Evolutionary conservation across 2,888 invertebrate species (phyloP).

Genomic region (Helleia helle): DNA sequence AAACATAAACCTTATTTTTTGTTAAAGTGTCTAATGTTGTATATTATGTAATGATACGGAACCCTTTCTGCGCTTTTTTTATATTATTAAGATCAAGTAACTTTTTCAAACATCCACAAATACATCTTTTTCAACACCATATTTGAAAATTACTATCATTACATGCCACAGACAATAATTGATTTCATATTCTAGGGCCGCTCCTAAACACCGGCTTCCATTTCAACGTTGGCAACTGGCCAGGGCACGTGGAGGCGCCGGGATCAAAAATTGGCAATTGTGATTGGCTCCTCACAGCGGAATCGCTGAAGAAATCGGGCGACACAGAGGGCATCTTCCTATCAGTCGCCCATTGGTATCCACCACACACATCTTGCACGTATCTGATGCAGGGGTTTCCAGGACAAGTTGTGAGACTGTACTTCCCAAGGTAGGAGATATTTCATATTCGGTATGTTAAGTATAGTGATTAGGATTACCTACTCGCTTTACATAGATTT

Average conservation of each 20-base stretch:
- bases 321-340: conserved; percentile 92
- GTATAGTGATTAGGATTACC: too few relatives aligned
- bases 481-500: too few relatives aligned
- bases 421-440: conserved; percentile 91
- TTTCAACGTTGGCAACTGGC: conserved; percentile 96
- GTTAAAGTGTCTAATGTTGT: too few relatives aligned
- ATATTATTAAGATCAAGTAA: too few relatives aligned
- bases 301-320: conserved; percentile 83
- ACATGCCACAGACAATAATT: too few relatives aligned
- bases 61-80: too few relatives aligned
- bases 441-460: too few relatives aligned
- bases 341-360: conserved; percentile 95
- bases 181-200: conserved; percentile 76
- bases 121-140: too few relatives aligned
- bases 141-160: too few relatives aligned
- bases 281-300: conserved; percentile 90
- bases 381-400: conserved; percentile 90
- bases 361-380: conserved; percentile 92
- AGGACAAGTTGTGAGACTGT: conserved; percentile 90
- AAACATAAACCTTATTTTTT: too few relatives aligned
- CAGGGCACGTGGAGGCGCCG: conserved; percentile 92
- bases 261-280: conserved; percentile 90
- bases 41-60: too few relatives aligned
- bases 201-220: conserved; percentile 94
- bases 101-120: too few relatives aligned